Conservation (phyloP, 2,888 invertebrate genomes). For the Pocota personata region DNA sequence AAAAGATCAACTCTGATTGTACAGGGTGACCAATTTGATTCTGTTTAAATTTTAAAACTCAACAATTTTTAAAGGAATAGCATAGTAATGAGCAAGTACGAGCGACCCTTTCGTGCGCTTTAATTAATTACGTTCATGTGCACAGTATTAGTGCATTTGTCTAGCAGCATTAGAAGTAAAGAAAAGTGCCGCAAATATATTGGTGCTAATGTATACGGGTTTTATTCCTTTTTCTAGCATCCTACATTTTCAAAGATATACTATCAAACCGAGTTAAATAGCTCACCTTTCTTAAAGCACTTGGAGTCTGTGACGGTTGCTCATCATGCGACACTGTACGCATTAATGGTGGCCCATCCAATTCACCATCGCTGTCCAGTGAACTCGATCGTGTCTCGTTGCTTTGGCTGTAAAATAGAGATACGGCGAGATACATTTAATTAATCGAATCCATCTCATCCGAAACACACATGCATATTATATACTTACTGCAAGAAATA, state of each 20-base stretch:
- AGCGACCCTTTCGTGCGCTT: neutral
- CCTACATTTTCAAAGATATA: slow-evolving; percentile 13
- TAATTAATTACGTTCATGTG: neutral
- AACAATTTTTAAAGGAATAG: neutral
- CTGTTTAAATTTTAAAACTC: too few species aligned
- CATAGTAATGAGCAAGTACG: neutral
- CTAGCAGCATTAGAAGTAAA: slow-evolving; percentile 17
- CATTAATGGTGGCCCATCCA: slow-evolving; percentile 84
- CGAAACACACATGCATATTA: neutral
- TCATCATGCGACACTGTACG: slow-evolving; percentile 87
- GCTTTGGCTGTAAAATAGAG: slow-evolving; percentile 79
- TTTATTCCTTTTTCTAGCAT: neutral
- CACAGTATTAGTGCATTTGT: slow-evolving; percentile 17
- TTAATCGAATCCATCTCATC: neutral
- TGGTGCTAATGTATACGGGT: slow-evolving; percentile 25
- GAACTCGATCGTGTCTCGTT: slow-evolving; percentile 84
- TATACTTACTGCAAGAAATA: slow-evolving; percentile 91
- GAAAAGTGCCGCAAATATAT: slow-evolving; percentile 16
- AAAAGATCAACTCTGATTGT: too few species aligned
- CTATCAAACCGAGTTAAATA: neutral
- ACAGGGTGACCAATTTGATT: too few species aligned
- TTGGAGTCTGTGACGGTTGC: slow-evolving; percentile 83
- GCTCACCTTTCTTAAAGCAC: slow-evolving; percentile 81
- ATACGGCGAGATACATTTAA: neutral
- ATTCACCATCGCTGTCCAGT: slow-evolving; percentile 84